These are phyloP conservation scores for Columba guinea DNA, from an alignment of 2,797 vertebrate species.

Conservation along the genomic window DNA sequence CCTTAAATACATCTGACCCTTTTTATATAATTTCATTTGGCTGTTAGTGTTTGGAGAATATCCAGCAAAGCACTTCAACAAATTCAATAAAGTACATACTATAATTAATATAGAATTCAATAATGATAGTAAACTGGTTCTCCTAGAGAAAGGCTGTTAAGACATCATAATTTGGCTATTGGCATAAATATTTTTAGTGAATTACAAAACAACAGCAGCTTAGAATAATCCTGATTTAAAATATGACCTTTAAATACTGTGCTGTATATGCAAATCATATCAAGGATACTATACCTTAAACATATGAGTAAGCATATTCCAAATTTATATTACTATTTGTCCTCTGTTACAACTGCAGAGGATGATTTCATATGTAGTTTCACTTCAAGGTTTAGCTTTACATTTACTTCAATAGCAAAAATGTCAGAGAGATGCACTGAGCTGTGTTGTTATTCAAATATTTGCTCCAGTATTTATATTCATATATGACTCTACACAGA, in stretches of 20 bases:
- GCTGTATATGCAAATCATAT: not conserved
- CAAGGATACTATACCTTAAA: not conserved
- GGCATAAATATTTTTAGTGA: conserved; percentile 45
- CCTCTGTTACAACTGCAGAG: not conserved
- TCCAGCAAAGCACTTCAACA: conserved; percentile 87
- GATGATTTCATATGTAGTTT: not conserved
- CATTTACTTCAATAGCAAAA: not conserved
- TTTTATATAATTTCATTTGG: conserved; percentile 85
- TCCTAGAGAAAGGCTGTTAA: conserved; percentile 55
- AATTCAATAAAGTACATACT: conserved; percentile 81
- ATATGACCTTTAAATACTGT: not conserved
- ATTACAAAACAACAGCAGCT: conserved; percentile 22
- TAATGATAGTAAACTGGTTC: conserved; percentile 60
- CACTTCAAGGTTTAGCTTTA: not conserved
- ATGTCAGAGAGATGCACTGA: not conserved
- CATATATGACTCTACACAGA: conserved; percentile 1
- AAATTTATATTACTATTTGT: not conserved
- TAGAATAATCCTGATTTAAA: not conserved
- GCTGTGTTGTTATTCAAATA: conserved; percentile 24
- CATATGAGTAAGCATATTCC: not conserved
- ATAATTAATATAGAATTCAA: conserved; percentile 81
- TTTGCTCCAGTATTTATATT: conserved; percentile 50
- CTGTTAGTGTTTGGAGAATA: conserved; percentile 84
- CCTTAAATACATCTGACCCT: conserved; percentile 80
- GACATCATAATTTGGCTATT: conserved; percentile 61